These are phyloP conservation scores for Scopus umbretta DNA, from an alignment of 2,113 vertebrate species.

Conservation along the genomic window DNA sequence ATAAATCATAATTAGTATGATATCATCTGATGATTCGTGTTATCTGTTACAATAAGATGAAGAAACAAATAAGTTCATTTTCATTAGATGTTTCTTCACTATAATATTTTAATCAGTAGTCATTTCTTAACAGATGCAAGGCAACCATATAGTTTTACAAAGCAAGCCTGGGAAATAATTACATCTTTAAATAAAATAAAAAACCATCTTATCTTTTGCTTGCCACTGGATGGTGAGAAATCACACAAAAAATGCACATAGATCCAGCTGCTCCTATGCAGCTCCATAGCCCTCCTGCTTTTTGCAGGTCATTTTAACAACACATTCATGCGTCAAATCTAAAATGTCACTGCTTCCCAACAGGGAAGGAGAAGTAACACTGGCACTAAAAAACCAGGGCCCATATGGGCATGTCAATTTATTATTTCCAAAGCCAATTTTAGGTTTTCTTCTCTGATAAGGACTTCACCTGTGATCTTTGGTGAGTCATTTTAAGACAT, in stretches of 20 bases:
- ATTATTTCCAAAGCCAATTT: not conserved
- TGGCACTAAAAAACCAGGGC: not conserved
- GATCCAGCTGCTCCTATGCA: not conserved
- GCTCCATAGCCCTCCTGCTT: not conserved
- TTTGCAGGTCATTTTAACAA: not conserved
- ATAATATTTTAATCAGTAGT: not conserved
- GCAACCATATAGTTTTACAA: not conserved
- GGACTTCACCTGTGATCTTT: not conserved
- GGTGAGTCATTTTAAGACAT: not conserved
- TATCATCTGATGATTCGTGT: not conserved
- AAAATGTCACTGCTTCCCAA: not conserved
- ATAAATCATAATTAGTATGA: not conserved
- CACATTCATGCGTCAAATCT: not conserved
- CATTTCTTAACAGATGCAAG: not conserved
- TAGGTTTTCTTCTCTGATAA: not conserved
- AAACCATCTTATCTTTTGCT: not conserved
- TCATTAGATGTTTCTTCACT: not conserved
- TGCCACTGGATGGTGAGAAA: not conserved
- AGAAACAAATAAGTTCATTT: not conserved
- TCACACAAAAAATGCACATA: not conserved
- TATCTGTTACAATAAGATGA: not conserved
- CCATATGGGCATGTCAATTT: not conserved
- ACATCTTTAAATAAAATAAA: not conserved
- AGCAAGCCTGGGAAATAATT: not conserved
- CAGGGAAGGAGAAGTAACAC: not conserved